Base-by-base conservation (phyloP, 2,113 vertebrate species). In the Nipponia nippon region DNA sequence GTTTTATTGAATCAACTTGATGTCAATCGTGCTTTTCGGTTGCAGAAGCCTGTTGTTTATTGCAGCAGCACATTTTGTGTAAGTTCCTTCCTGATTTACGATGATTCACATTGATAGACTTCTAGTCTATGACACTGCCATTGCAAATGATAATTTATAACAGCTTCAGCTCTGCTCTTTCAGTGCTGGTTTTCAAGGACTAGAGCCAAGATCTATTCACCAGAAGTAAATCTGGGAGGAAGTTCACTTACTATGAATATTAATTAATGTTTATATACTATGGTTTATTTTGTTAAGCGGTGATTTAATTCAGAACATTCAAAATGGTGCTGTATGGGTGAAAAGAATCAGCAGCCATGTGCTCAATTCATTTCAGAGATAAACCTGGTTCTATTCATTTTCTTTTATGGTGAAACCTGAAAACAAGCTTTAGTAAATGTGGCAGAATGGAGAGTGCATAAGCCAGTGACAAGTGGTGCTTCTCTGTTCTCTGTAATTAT, bases 401-500 rank as follows among this genome's bases (percentile, higher is more conserved):
- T 90, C 81, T 94, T 96, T 91, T 93, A 87, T 4, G 9, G 71
- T 59, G 30, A 88, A 94, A 87, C 71, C 47, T 90, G 90, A 77
- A 92, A 97, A 89, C 52, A 87, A 76, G 58, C 94, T 89, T 62
- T 56, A 83, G 29, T 61, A 66, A 92, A 63, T 3, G 25, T 46
- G 71, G 70, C 90, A 86, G 79, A 94, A 94, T 44, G 36, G 71
- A 87, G 84, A 87, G 66, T 71, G 49, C 20, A 34, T 83, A 79
- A 96, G 76, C 36, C 80, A 82, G 36, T 70, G 87, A 94, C 69
- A 93, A 97, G 96, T 94, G 82, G 94, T 94, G 47, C 84, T 96
- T 91, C 75, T 82, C 73, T 92, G 53, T 89, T 88, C 78, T 94
- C 72, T 79, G 21, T 94, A 94, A 94, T 83, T 92, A 83, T 83